Percentiles rank a stretch among this genome's conserved stretches.
These are phyloP conservation scores for Cataglyphis hispanica DNA, from an alignment of 1,140 invertebrate genomes.

Conservation along the genomic window DNA sequence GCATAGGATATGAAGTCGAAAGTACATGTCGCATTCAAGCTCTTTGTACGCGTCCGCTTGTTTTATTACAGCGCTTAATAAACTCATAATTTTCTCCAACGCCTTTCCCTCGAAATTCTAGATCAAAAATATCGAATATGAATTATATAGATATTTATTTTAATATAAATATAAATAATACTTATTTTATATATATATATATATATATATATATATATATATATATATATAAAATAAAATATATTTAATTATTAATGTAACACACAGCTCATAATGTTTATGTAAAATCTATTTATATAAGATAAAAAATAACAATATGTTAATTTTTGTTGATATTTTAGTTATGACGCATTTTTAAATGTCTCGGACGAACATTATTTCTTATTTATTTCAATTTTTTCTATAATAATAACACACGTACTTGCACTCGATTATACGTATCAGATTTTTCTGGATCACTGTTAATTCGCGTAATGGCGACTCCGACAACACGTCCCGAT, in stretches of 20 bases:
- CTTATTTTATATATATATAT: no score
- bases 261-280: no score
- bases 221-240: no score
- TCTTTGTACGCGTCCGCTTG: constrained; percentile 80
- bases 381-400: constrained; percentile 6
- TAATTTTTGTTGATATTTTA: background rate
- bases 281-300: background rate
- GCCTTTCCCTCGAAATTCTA: constrained; percentile 78
- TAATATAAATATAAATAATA: no score
- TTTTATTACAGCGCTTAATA: constrained; percentile 80
- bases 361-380: no score
- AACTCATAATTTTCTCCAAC: constrained; percentile 79
- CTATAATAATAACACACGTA: constrained; percentile 42
- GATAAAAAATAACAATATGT: background rate
- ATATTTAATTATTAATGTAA: no score
- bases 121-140: background rate
- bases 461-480: constrained; percentile 86
- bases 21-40: constrained; percentile 78
- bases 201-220: no score
- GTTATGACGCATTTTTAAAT: background rate
- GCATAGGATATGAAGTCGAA: constrained; percentile 82
- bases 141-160: background rate
- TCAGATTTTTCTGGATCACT: constrained; percentile 71
- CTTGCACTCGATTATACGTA: constrained; percentile 76
- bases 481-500: constrained; percentile 86